phyloP scores from a whole-genome alignment of 2,113 vertebrate genomes.

The Chloropsis hardwickii region DNA sequence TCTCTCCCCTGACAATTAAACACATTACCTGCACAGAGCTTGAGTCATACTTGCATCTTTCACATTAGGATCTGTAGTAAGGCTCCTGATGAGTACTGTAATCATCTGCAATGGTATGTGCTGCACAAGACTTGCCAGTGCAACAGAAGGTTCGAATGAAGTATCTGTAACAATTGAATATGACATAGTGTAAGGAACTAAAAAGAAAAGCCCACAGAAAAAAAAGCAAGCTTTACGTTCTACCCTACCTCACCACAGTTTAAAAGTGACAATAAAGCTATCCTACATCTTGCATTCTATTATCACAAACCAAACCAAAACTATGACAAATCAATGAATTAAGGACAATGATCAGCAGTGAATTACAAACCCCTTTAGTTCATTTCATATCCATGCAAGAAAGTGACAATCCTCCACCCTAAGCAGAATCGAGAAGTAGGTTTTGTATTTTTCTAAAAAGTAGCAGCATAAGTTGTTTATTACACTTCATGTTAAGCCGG shows the following conservation, averaged over 20 bases:
- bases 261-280: not conserved
- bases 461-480: not conserved
- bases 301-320: not conserved
- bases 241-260: not conserved
- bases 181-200: not conserved
- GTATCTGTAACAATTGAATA: constrained; percentile 74
- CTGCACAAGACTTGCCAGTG: constrained; percentile 94
- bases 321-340: not conserved
- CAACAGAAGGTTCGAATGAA: constrained; percentile 92
- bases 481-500: not conserved
- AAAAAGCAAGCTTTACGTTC: not conserved
- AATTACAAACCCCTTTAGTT: not conserved
- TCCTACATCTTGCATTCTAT: not conserved
- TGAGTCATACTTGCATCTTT: constrained; percentile 97
- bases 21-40: constrained; percentile 91
- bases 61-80: constrained; percentile 95
- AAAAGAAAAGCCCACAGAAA: not conserved
- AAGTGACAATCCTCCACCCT: not conserved
- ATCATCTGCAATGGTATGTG: constrained; percentile 98
- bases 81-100: constrained; percentile 95
- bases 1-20: not conserved
- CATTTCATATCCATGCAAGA: not conserved
- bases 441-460: not conserved
- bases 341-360: not conserved
- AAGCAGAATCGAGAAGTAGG: accelerated